These are phyloP conservation scores for Gymnobelideus leadbeateri DNA, from an alignment of 2,113 vertebrate species.

Conservation along the genomic window DNA sequence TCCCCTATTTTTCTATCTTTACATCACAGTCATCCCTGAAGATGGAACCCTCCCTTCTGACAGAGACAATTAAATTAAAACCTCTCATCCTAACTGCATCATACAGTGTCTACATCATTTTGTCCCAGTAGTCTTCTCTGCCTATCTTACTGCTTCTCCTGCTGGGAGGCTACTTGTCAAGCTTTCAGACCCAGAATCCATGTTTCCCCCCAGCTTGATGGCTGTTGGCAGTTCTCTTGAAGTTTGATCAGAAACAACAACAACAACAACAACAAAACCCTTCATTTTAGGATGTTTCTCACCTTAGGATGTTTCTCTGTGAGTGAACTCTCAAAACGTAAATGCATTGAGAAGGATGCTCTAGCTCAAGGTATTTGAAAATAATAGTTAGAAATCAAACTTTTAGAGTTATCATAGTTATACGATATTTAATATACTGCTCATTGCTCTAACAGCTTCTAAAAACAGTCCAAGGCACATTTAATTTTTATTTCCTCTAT, in stretches of 20 bases:
- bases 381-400: constrained; percentile 53
- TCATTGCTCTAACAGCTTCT: constrained; percentile 70
- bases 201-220: constrained; percentile 8
- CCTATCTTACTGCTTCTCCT: constrained; percentile 7
- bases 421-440: constrained; percentile 54
- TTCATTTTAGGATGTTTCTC: constrained; percentile 45
- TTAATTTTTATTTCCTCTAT: constrained; percentile 74
- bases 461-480: constrained; percentile 72
- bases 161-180: constrained; percentile 31
- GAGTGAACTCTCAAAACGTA: constrained; percentile 18
- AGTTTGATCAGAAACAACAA: constrained; percentile 42
- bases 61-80: not conserved
- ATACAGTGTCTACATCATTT: not conserved
- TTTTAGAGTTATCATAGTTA: constrained; percentile 59
- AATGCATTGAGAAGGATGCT: constrained; percentile 43
- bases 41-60: not conserved
- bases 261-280: not conserved
- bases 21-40: not conserved
- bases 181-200: constrained; percentile 37
- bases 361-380: constrained; percentile 46
- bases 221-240: constrained; percentile 20
- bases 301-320: not conserved
- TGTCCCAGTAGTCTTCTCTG: not conserved
- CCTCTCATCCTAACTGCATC: not conserved
- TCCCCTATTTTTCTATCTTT: not conserved